Base-by-base conservation (phyloP, 2,797 vertebrate genomes). In the Lates japonicus region DNA sequence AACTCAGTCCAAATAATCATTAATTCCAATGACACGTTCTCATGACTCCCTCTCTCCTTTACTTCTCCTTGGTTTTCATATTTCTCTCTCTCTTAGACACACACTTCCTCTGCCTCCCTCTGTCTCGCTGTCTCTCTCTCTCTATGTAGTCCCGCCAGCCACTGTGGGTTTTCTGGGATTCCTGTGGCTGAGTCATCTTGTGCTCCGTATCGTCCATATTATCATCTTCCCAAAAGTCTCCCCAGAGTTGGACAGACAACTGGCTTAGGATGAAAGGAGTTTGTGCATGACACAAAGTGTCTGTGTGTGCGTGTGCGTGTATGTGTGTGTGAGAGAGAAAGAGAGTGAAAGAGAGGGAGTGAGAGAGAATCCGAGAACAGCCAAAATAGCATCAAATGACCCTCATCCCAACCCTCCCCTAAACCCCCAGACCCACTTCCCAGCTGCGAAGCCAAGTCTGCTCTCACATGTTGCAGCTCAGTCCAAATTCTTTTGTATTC, bases 151-250 rank as follows among this genome's bases (percentile, higher is more conserved):
- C 74, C 61, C 85, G 78, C 85, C 86, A 91, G 78, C 74, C 66
- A 78, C 62, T 85, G 72, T 88, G 76, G 87, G 72, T 88, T 90
- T 87, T 90, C 81, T 78, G 65, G 66, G 81, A 94, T 94, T 94
- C 89, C 83, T 93, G 88, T 71, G 87, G 84, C 85, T 93, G 93
- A 94, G 75, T 94, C 87, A 94, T 90, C 76, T 84, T 83, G 62
- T 78, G 74, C 82, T 90, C 85, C 29, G 20, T 90, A 91, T 90
- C 76, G 41, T 90, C 80, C 76, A 81, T 81, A 81, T 90, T 87
- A 92, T 93, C 88, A 83, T 91, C 91, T 92, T 92, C 89, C 91
- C 85, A 82, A 94, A 95, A 89, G 85, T 92, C 78, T 91, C 81
- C 85, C 74, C 52, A 76, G 83, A 87, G 84, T 80, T 80, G 77